Conservation (phyloP, 2,797 vertebrate genomes). For the Thaleichthys pacificus region DNA sequence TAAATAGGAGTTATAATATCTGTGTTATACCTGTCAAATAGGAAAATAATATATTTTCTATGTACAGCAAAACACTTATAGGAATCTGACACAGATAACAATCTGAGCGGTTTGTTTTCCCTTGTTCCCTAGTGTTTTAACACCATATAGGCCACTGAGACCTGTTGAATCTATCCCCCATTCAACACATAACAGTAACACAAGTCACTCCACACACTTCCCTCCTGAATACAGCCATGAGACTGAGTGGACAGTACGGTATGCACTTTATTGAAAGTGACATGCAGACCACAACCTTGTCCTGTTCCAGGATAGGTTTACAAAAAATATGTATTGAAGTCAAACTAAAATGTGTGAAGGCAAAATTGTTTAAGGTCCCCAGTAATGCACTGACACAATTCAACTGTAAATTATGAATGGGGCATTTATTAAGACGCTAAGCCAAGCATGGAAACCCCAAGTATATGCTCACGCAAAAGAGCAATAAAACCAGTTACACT, state of each 20-base stretch:
- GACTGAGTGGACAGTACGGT: background rate
- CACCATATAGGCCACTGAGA: background rate
- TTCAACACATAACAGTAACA: background rate
- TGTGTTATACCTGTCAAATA: conserved; percentile 5
- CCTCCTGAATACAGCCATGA: background rate
- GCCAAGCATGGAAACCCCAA: conserved; percentile 23
- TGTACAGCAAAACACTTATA: background rate
- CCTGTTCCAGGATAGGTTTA: background rate
- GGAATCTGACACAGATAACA: background rate
- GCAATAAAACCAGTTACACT: conserved; percentile 3
- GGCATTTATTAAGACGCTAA: conserved; percentile 23
- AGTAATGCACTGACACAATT: conserved; percentile 7
- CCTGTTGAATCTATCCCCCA: no score
- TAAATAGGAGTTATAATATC: background rate
- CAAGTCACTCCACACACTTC: background rate
- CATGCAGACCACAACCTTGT: conserved; percentile 16
- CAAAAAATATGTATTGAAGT: conserved; percentile 18
- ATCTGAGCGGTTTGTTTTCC: background rate
- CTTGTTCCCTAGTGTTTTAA: background rate
- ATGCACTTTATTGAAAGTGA: conserved; percentile 10
- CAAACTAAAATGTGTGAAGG: conserved; percentile 11
- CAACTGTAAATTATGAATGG: conserved; percentile 38
- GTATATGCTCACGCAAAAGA: conserved; percentile 28
- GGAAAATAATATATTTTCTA: background rate
- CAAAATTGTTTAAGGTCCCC: conserved; percentile 3